Conservation (phyloP, 2,797 vertebrate genomes). For the Pelochelys cantorii region DNA sequence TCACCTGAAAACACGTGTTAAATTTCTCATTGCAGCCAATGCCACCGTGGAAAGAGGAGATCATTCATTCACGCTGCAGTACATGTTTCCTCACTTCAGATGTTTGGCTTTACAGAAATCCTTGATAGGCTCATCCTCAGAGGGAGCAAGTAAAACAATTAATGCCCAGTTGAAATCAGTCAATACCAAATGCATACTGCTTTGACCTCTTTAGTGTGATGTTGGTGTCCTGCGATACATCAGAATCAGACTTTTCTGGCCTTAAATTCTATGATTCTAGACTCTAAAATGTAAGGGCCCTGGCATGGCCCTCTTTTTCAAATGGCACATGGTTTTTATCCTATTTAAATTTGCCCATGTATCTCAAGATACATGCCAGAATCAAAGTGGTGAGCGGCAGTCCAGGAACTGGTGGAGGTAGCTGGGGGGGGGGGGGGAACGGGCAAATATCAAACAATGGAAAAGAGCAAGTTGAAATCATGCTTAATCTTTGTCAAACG, state of each 20-base stretch:
- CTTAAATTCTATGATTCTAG: no score
- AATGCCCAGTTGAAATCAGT: slow-evolving; percentile 8
- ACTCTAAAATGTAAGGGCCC: slow-evolving; percentile 16
- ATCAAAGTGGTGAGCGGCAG: not conserved
- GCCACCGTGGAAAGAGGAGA: not conserved
- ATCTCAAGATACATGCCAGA: slow-evolving; percentile 2
- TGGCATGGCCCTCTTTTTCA: not conserved
- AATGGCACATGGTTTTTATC: not conserved
- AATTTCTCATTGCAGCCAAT: not conserved
- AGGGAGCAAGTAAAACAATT: slow-evolving; percentile 38
- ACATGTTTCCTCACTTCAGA: not conserved
- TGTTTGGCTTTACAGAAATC: slow-evolving; percentile 42
- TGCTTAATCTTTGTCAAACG: not conserved
- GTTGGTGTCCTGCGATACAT: not conserved
- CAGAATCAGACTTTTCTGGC: not conserved
- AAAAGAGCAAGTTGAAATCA: not conserved
- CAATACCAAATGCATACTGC: slow-evolving; percentile 2
- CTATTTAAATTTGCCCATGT: not conserved
- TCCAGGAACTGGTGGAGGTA: not conserved
- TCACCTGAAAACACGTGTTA: not conserved
- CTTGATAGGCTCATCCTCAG: slow-evolving; percentile 27
- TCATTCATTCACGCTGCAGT: not conserved
- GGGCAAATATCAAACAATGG: not conserved
- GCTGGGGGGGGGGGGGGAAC: no score
- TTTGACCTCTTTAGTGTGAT: not conserved